Evolutionary conservation across 1,140 invertebrate genomes (phyloP).

Genomic region (Drosophila miranda): DNA sequence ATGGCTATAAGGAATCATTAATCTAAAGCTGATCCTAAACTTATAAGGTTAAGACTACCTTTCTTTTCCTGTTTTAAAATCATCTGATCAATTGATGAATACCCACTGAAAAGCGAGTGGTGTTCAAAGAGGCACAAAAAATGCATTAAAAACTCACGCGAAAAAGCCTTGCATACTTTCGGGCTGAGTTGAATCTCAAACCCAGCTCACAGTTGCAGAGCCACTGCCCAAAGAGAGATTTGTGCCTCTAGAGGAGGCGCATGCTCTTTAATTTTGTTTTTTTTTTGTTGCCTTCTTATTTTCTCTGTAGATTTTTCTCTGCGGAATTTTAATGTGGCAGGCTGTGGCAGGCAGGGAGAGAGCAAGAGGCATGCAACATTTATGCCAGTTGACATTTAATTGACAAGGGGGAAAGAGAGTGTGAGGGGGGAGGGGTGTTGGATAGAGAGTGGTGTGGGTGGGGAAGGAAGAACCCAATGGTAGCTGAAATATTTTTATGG

Average conservation of each 20-base stretch:
- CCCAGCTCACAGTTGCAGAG: constrained; percentile 41
- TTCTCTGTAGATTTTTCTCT: constrained; percentile 19
- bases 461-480: constrained; percentile 14
- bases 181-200: constrained; percentile 43
- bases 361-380: constrained; percentile 54
- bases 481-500: constrained; percentile 44
- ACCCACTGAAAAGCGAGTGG: too few relatives aligned
- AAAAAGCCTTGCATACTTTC: constrained; percentile 34
- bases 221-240: constrained; percentile 32
- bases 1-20: background rate
- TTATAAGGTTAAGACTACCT: too few relatives aligned
- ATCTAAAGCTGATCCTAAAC: too few relatives aligned
- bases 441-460: background rate
- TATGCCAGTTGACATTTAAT: constrained; percentile 79
- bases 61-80: too few relatives aligned
- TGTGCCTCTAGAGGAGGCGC: constrained; percentile 5
- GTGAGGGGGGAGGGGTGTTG: constrained; percentile 17
- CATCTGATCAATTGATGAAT: background rate
- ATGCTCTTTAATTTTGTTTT: constrained; percentile 31
- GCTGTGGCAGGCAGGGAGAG: constrained; percentile 2
- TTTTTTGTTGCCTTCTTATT: constrained; percentile 1
- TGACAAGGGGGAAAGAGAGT: constrained; percentile 53
- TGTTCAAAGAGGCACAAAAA: too few relatives aligned
- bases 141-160: background rate
- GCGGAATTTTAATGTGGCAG: constrained; percentile 67